These are phyloP conservation scores for Oxytorus armatus DNA, from an alignment of 2,888 invertebrate genomes.

Conservation along the genomic window DNA sequence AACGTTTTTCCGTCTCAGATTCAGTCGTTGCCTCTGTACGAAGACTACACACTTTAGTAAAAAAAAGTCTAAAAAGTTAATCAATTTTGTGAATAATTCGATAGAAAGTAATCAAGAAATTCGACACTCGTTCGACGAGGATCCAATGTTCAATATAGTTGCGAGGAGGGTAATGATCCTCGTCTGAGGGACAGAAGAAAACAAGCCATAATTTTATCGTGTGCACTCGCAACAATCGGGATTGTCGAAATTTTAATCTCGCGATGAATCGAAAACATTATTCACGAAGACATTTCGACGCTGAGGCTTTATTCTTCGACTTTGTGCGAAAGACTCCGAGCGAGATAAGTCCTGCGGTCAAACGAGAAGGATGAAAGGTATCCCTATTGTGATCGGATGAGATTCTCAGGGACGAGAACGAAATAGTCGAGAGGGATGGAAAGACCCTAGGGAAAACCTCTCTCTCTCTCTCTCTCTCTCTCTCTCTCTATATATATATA, in stretches of 20 bases:
- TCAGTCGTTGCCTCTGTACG: too few relatives aligned
- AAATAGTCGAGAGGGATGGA: conserved; percentile 44
- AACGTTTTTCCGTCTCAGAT: too few relatives aligned
- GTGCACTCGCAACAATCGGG: conserved; percentile 7
- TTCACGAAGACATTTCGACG: background rate
- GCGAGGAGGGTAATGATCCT: too few relatives aligned
- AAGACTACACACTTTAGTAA: too few relatives aligned
- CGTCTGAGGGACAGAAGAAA: too few relatives aligned
- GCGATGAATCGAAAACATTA: conserved; percentile 4
- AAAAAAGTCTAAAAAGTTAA: too few relatives aligned
- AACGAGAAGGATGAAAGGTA: conserved; percentile 34
- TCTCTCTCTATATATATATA: too few relatives aligned
- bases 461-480: too few relatives aligned
- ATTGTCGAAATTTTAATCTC: conserved; percentile 40
- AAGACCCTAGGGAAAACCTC: conserved; percentile 5
- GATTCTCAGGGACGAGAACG: conserved; percentile 39
- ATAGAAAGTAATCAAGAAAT: too few relatives aligned
- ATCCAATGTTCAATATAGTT: too few relatives aligned
- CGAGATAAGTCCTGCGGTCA: conserved; percentile 50
- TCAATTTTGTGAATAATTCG: too few relatives aligned
- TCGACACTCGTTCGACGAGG: too few relatives aligned
- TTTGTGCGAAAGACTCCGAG: conserved; percentile 26
- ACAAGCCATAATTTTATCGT: background rate
- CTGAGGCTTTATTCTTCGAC: conserved; percentile 11
- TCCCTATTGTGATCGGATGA: conserved; percentile 39